These are phyloP conservation scores for Zaprionus davidi DNA, from an alignment of 1,140 invertebrate species.

Conservation along the genomic window DNA sequence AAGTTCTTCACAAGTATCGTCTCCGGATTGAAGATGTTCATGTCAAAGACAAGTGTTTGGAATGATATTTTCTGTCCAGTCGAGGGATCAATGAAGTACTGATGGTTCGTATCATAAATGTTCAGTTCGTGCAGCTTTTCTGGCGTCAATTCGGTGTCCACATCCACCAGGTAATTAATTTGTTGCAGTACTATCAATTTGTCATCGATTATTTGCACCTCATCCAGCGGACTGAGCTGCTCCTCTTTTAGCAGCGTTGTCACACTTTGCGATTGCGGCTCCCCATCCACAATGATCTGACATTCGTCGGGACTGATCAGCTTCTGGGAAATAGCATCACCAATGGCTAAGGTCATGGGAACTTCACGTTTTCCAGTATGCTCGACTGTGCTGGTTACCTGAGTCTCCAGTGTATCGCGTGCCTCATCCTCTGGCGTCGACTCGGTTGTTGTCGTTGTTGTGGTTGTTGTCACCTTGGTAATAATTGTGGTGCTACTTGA, in stretches of 20 bases:
- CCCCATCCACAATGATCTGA: slow-evolving; percentile 86
- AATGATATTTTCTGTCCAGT: slow-evolving; percentile 91
- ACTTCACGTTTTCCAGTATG: slow-evolving; percentile 52
- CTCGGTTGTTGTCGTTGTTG: slow-evolving; percentile 59
- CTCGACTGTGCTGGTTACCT: slow-evolving; percentile 33
- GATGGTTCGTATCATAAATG: slow-evolving; percentile 90
- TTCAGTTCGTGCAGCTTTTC: slow-evolving; percentile 89
- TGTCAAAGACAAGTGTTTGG: slow-evolving; percentile 90
- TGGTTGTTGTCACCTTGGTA: slow-evolving; percentile 64
- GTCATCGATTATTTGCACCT: slow-evolving; percentile 87
- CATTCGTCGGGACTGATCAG: slow-evolving; percentile 91
- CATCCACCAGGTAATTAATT: slow-evolving; percentile 71
- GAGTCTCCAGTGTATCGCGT: slow-evolving; percentile 46
- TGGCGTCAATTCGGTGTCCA: slow-evolving; percentile 85
- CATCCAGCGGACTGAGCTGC: slow-evolving; percentile 88
- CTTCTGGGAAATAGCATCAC: slow-evolving; percentile 90
- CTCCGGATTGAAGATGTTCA: slow-evolving; percentile 90
- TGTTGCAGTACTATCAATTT: slow-evolving; percentile 84
- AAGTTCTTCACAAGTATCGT: slow-evolving; percentile 92
- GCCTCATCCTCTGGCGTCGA: slow-evolving; percentile 54
- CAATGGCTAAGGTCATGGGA: slow-evolving; percentile 85
- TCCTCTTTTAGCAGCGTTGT: slow-evolving; percentile 87
- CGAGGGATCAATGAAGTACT: slow-evolving; percentile 91
- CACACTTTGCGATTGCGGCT: slow-evolving; percentile 86
- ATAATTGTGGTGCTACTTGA: slow-evolving; percentile 52